Evolutionary conservation across 2,113 vertebrate genomes (phyloP).

Genomic region (Serilophus lunatus): DNA sequence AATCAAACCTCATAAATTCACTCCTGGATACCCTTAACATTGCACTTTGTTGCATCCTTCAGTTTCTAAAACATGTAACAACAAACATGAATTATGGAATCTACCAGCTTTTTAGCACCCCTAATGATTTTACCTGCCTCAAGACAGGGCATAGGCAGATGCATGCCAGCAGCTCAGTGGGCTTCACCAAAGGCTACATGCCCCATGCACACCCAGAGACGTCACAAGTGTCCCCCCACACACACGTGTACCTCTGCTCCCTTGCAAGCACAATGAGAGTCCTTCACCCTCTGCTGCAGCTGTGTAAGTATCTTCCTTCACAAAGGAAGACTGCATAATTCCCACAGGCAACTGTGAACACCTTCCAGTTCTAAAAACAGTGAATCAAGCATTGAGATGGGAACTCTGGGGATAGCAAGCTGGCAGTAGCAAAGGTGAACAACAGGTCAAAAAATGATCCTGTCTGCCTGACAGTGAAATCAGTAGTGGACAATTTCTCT

Average conservation of each 20-base stretch:
- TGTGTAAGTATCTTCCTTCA: neutral
- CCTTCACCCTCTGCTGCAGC: neutral
- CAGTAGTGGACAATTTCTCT: neutral
- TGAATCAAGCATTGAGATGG: neutral
- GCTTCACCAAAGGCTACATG: fast-evolving
- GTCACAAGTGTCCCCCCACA: too few relatives aligned
- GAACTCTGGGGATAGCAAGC: neutral
- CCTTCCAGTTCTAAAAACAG: neutral
- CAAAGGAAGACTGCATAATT: neutral
- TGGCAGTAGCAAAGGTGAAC: neutral
- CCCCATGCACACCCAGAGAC: fast-evolving
- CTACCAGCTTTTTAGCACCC: neutral
- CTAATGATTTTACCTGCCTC: neutral
- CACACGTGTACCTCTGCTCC: neutral
- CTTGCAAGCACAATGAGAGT: fast-evolving
- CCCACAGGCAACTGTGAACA: neutral
- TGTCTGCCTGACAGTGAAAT: neutral
- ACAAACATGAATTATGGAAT: fast-evolving
- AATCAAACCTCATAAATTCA: neutral
- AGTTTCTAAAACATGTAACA: neutral
- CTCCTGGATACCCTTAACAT: neutral
- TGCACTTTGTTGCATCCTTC: neutral
- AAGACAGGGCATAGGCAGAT: fast-evolving
- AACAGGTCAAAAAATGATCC: neutral
- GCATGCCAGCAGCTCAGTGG: neutral